Conservation (phyloP, 2,888 invertebrate genomes). For the Phortica okadai region DNA sequence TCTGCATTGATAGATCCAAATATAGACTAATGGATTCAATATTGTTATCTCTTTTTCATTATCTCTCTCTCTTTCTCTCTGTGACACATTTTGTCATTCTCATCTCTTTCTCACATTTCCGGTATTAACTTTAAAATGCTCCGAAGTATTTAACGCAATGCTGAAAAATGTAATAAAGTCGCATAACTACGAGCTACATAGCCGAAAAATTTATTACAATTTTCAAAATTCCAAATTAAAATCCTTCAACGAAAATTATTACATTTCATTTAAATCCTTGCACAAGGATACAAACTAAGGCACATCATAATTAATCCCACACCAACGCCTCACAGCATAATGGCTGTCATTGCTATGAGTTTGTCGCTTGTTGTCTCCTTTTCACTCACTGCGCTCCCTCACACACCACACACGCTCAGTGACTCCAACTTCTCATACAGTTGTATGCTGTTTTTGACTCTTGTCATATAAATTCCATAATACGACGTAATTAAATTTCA, state of each 20-base stretch:
- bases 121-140: not conserved
- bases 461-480: slow-evolving; percentile 75
- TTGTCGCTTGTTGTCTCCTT: slow-evolving; percentile 19
- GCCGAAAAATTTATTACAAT: slow-evolving; percentile 66
- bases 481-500: slow-evolving; percentile 73
- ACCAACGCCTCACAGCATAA: slow-evolving; percentile 38
- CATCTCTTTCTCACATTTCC: no score
- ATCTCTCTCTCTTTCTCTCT: no score
- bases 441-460: slow-evolving; percentile 24
- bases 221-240: slow-evolving; percentile 71
- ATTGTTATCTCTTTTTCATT: no score
- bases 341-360: slow-evolving; percentile 26
- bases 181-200: slow-evolving; percentile 24
- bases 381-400: not conserved
- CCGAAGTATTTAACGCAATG: not conserved
- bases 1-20: no score
- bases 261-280: slow-evolving; percentile 71
- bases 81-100: no score
- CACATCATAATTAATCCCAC: slow-evolving; percentile 74
- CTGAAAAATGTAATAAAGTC: slow-evolving; percentile 21
- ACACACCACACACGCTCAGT: no score
- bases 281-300: slow-evolving; percentile 55
- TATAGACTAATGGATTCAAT: no score
- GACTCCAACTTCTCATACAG: no score
- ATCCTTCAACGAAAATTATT: slow-evolving; percentile 72